These are phyloP conservation scores for Pardosa pseudoannulata DNA, from an alignment of 2,888 invertebrate genomes.

Conservation along the genomic window DNA sequence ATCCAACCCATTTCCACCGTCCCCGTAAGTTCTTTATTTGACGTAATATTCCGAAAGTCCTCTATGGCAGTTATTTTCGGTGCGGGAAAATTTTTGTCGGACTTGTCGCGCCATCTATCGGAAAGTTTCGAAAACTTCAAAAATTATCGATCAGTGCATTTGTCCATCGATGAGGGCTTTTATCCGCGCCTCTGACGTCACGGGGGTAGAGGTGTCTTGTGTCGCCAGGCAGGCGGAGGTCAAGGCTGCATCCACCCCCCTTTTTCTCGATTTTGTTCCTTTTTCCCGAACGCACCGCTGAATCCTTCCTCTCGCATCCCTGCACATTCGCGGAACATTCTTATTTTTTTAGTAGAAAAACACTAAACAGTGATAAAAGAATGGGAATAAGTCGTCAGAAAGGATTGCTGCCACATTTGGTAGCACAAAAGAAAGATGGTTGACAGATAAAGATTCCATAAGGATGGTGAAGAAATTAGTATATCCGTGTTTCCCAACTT, in stretches of 20 bases:
- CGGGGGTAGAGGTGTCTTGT: constrained; percentile 65
- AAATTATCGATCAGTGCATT: constrained; percentile 52
- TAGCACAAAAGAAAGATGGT: neutral
- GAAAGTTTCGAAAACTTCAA: neutral
- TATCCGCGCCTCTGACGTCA: constrained; percentile 64
- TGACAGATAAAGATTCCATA: neutral
- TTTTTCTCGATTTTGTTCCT: neutral
- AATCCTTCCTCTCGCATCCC: constrained; percentile 26
- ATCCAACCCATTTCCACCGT: neutral
- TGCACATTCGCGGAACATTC: constrained; percentile 20
- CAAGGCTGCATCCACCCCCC: constrained; percentile 48
- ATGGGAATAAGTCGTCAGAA: constrained; percentile 23
- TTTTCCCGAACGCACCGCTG: constrained; percentile 16
- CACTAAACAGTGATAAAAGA: constrained; percentile 19
- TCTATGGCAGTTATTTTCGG: too few species aligned
- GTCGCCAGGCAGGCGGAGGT: constrained; percentile 70
- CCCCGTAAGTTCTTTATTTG: neutral
- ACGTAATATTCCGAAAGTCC: too few species aligned
- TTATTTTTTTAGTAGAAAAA: constrained; percentile 27
- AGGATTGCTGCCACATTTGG: constrained; percentile 12
- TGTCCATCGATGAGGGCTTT: constrained; percentile 69
- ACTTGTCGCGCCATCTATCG: constrained; percentile 49
- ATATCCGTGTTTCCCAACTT: neutral
- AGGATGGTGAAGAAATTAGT: neutral
- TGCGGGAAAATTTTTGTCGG: neutral